Evolutionary conservation across 2,888 invertebrate genomes (phyloP), one percentile per base, ranked within the genome.

Genomic region (Trachelus tabidus): DNA sequence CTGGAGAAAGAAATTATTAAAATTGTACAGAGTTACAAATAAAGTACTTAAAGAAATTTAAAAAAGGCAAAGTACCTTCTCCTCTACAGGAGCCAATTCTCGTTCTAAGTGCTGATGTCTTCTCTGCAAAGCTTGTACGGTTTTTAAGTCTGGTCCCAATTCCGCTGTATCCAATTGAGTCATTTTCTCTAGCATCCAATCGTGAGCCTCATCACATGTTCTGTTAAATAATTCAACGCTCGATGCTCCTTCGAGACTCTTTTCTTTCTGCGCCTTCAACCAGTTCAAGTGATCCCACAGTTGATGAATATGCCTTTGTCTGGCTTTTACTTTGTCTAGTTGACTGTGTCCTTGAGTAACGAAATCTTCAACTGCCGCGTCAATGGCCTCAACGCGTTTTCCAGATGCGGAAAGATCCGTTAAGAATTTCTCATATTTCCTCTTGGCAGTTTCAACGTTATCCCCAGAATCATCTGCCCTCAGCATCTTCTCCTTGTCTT

Each of bases 131-230:
- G 98, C 98, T 86, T 97, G 95, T 0, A 98, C 98, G 0, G 98
- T 98, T 86, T 97, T 96, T 71, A 98, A 93, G 92, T 98, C 98
- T 4, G 96, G 95, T 0, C 97, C 97, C 3, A 96, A 91, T 68
- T 95, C 95, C 0, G 94, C 94, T 0, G 94, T 95, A 73, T 97
- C 97, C 79, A 98, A 91, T 90, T 98, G 97, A 81, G 96, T 95
- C 93, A 97, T 97, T 92, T 99, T 99, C 92, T 99, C 99, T 77
- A 95, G 93, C 96, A 99, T 99, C 99, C 99, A 99, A 89, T 98
- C 98, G 83, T 96, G 95, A 0, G 98, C 97, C 90, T 99, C 99
- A 89, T 98, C 98, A 91, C 99, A 99, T 0, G 98, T 97, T 77
- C 98, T 96, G 89, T 98, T 96, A 93, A 99, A 99, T 12, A 99